Conservation (phyloP, 2,888 invertebrate species). For the Machimus rusticus region DNA sequence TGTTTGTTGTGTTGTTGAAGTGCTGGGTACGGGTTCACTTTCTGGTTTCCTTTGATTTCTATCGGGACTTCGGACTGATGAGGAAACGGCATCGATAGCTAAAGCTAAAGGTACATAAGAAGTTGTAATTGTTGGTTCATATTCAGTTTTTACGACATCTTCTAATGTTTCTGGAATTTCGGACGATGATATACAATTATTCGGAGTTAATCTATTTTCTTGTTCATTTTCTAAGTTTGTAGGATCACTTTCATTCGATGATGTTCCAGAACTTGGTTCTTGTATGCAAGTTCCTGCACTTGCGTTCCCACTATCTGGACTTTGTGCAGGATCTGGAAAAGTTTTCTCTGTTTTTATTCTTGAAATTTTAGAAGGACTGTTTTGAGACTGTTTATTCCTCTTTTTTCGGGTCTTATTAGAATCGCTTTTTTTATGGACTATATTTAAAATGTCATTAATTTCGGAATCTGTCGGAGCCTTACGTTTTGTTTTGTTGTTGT, state of each 20-base stretch:
- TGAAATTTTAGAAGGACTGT: not conserved
- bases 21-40: not conserved
- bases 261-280: not conserved
- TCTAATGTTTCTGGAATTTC: not conserved
- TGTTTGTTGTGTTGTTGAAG: no score
- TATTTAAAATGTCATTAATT: slow-evolving; percentile 42
- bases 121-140: not conserved
- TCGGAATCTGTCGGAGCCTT: slow-evolving; percentile 37
- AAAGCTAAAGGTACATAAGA: not conserved
- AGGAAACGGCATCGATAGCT: not conserved
- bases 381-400: not conserved
- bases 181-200: not conserved
- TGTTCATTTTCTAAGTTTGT: not conserved
- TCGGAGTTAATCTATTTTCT: not conserved
- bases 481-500: not conserved
- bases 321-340: no score
- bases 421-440: slow-evolving; percentile 32
- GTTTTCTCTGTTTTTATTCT: not conserved
- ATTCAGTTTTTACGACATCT: not conserved
- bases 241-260: no score
- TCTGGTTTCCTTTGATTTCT: not conserved
- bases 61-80: not conserved
- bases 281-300: not conserved
- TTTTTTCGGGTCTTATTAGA: not conserved
- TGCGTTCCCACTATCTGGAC: no score